Percentiles rank a stretch among this genome's conserved stretches.
Conservation (phyloP, 2,797 vertebrate genomes). For the Spea hammondii region DNA sequence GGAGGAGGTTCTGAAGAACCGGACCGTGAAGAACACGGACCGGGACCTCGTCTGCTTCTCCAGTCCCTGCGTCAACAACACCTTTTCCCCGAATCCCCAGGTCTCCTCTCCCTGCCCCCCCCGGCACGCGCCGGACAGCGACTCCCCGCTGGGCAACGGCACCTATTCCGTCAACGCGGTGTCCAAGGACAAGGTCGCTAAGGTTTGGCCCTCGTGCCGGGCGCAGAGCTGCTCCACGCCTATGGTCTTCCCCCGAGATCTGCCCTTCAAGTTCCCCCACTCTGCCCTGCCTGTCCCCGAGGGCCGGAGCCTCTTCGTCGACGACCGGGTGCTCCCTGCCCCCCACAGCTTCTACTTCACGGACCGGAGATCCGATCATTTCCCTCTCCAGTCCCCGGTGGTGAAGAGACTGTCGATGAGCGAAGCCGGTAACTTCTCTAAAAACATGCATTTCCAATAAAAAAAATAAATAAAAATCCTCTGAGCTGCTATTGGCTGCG, state of each 20-base stretch:
- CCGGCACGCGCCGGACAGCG: background rate
- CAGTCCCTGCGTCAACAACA: background rate
- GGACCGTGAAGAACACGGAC: constrained; percentile 53
- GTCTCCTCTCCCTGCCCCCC: constrained; percentile 41
- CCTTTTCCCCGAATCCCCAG: background rate
- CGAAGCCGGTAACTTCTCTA: constrained; percentile 57
- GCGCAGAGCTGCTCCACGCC: constrained; percentile 61
- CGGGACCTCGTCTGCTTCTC: background rate
- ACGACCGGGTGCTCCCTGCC: constrained; percentile 46
- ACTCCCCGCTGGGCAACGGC: constrained; percentile 56
- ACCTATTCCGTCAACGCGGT: constrained; percentile 65
- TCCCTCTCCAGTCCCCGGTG: constrained; percentile 63
- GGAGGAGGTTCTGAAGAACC: constrained; percentile 77
- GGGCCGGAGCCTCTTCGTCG: background rate
- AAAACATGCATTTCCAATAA: no score
- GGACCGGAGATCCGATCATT: constrained; percentile 54
- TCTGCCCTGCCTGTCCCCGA: constrained; percentile 47
- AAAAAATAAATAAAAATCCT: no score
- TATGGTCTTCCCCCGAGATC: constrained; percentile 55
- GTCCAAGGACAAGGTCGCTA: constrained; percentile 50
- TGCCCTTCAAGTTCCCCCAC: constrained; percentile 55
- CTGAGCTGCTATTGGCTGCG: no score
- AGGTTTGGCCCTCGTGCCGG: constrained; percentile 21
- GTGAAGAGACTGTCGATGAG: constrained; percentile 70
- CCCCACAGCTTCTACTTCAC: constrained; percentile 63